These are phyloP conservation scores for Aspiorhynchus laticeps DNA, from an alignment of 2,113 vertebrate genomes.

Conservation along the genomic window DNA sequence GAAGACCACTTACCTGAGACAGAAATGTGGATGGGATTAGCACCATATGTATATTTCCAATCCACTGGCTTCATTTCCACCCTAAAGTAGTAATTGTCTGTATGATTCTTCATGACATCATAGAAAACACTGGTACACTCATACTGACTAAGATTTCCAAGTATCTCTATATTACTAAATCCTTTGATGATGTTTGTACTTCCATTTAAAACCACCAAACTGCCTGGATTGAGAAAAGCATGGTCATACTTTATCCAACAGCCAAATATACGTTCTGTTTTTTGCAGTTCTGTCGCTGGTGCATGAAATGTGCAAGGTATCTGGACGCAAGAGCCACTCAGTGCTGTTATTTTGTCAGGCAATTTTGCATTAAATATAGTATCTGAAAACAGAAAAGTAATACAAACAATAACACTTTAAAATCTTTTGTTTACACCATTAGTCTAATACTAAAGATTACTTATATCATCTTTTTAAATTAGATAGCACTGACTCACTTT, in stretches of 20 bases:
- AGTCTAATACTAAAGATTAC: background rate
- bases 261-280: accelerated
- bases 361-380: background rate
- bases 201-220: background rate
- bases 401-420: background rate
- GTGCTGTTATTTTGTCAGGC: background rate
- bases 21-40: background rate
- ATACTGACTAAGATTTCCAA: background rate
- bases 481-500: background rate
- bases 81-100: background rate
- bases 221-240: accelerated
- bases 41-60: background rate
- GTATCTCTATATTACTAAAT: background rate
- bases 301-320: slow-evolving; percentile 32
- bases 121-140: slow-evolving; percentile 30
- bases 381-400: background rate
- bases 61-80: background rate
- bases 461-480: background rate
- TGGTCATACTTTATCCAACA: background rate
- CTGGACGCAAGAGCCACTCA: slow-evolving; percentile 43
- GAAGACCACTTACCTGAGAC: background rate
- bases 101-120: background rate
- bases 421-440: background rate
- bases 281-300: background rate
- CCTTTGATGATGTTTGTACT: background rate